Percentiles rank a stretch among this genome's conserved stretches.
These are phyloP conservation scores for Cantharis nigra DNA, from an alignment of 2,888 invertebrate genomes.

Conservation along the genomic window DNA sequence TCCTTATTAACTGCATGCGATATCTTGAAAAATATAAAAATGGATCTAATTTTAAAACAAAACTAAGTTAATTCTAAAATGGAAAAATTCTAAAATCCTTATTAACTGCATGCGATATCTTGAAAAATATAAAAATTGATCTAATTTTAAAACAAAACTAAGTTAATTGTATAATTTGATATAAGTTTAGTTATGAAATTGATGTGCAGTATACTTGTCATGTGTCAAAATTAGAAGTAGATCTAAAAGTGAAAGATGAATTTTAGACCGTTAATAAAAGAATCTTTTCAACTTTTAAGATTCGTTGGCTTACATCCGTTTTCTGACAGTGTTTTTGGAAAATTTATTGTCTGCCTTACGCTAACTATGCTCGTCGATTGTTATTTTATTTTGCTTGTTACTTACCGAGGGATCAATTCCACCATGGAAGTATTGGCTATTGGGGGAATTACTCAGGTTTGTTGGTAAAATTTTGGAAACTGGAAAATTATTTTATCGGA, in stretches of 20 bases:
- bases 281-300: neutral
- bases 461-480: neutral
- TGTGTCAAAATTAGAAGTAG: neutral
- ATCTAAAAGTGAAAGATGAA: neutral
- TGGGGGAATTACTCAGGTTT: neutral
- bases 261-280: neutral
- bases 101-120: neutral
- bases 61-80: neutral
- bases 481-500: neutral
- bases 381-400: neutral
- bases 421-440: neutral
- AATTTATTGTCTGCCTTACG: neutral
- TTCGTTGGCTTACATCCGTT: neutral
- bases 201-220: neutral
- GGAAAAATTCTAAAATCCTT: too few species aligned
- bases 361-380: accelerated
- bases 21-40: neutral
- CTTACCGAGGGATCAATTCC: neutral
- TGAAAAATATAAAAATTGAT: neutral
- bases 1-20: neutral
- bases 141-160: neutral
- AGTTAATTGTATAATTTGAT: neutral
- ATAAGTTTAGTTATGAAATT: neutral
- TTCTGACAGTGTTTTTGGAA: neutral
- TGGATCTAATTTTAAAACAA: neutral